phyloP scores from a whole-genome alignment of 2,797 vertebrate genomes.

The Australoheros facetus region DNA sequence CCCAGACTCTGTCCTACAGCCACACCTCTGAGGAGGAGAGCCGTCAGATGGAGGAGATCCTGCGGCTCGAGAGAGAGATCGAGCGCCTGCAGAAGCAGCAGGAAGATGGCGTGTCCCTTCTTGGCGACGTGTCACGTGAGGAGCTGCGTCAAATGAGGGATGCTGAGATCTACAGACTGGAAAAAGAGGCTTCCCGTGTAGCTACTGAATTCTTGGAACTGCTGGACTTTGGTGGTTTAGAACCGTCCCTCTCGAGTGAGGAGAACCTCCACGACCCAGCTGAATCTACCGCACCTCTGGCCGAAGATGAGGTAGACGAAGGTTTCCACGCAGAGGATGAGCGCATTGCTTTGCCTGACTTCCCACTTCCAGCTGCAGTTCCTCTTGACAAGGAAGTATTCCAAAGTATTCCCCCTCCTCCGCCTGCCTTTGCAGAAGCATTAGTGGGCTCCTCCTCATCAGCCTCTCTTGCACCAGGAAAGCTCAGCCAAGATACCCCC shows the following conservation, averaged over 20 bases:
- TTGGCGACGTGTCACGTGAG: slow-evolving; percentile 78
- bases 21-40: slow-evolving; percentile 87
- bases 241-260: slow-evolving; percentile 85
- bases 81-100: slow-evolving; percentile 90
- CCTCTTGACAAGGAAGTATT: slow-evolving; percentile 75
- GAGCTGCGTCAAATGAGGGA: slow-evolving; percentile 86
- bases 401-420: slow-evolving; percentile 78
- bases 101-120: slow-evolving; percentile 85
- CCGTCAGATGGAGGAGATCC: slow-evolving; percentile 93
- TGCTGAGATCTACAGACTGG: slow-evolving; percentile 88
- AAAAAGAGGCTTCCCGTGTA: slow-evolving; percentile 90
- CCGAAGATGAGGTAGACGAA: slow-evolving; percentile 87
- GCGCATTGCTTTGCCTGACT: slow-evolving; percentile 74
- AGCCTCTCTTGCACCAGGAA: slow-evolving; percentile 30
- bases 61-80: slow-evolving; percentile 90
- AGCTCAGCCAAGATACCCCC: slow-evolving; percentile 28
- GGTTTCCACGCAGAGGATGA: slow-evolving; percentile 88
- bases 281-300: slow-evolving; percentile 83
- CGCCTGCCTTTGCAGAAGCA: slow-evolving; percentile 77
- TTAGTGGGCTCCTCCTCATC: slow-evolving; percentile 28
- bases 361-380: slow-evolving; percentile 59
- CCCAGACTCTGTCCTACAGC: slow-evolving; percentile 66
- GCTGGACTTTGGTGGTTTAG: slow-evolving; percentile 88
- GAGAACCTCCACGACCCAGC: slow-evolving; percentile 85
- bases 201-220: slow-evolving; percentile 91